Percentiles rank a stretch among this genome's conserved stretches.
phyloP scores from a whole-genome alignment of 2,888 invertebrate genomes.

The Hermaeophaga mercurialis region DNA sequence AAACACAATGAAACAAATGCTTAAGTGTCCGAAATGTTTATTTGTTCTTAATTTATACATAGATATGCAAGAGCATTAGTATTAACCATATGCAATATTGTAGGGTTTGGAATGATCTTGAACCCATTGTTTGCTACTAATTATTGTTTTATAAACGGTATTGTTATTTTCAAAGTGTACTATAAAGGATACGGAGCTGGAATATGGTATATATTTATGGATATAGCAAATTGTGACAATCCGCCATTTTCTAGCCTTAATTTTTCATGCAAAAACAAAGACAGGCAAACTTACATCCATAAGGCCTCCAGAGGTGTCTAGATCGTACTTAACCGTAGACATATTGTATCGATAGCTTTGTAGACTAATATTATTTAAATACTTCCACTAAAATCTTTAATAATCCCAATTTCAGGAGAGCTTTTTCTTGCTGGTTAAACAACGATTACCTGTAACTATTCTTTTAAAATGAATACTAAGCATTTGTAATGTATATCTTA shows the following conservation, averaged over 20 bases:
- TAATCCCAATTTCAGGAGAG: slow-evolving; percentile 3
- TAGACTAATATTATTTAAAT: slow-evolving; percentile 6
- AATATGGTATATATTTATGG: slow-evolving; percentile 14
- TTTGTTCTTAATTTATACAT: slow-evolving; percentile 2
- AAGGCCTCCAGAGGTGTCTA: slow-evolving; percentile 78
- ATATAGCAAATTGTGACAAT: slow-evolving; percentile 24
- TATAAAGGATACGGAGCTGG: neutral
- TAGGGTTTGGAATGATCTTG: too few relatives aligned
- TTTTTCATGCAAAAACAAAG: slow-evolving; percentile 35
- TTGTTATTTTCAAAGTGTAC: neutral
- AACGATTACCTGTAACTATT: slow-evolving; percentile 23
- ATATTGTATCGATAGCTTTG: slow-evolving; percentile 51
- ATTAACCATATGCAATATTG: neutral
- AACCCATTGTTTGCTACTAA: neutral
- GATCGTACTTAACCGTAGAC: slow-evolving; percentile 74
- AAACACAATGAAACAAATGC: slow-evolving; percentile 15
- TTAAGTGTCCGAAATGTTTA: neutral
- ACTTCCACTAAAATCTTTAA: slow-evolving; percentile 1
- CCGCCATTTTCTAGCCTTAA: slow-evolving; percentile 43
- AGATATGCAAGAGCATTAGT: neutral
- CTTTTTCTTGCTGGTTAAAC: slow-evolving; percentile 28
- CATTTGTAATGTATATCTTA: slow-evolving; percentile 21
- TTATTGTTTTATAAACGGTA: neutral
- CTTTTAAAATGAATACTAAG: slow-evolving; percentile 20
- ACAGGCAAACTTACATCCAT: slow-evolving; percentile 76